Percentiles rank a stretch among this genome's conserved stretches.
Evolutionary conservation across 2,888 invertebrate genomes (phyloP).

Genomic region (Herminia tarsipennalis): DNA sequence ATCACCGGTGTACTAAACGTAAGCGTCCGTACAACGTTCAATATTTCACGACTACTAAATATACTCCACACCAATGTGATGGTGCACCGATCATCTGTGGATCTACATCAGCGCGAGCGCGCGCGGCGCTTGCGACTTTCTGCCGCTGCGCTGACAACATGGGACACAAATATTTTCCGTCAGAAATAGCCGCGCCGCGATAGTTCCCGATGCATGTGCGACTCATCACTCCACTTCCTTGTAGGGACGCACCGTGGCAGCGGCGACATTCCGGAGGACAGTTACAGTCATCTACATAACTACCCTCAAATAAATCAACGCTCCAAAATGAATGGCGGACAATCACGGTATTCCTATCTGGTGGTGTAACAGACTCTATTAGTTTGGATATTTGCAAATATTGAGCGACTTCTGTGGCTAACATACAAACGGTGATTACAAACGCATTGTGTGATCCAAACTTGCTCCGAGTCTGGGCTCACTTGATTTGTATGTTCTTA

Average conservation of each 20-base stretch:
- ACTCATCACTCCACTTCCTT: constrained; percentile 33
- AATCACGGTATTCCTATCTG: too few relatives aligned
- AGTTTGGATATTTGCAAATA: too few relatives aligned
- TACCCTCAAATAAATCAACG: too few relatives aligned
- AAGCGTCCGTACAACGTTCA: constrained; percentile 26
- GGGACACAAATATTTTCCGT: constrained; percentile 73
- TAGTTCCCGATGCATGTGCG: constrained; percentile 17
- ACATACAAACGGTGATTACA: too few relatives aligned
- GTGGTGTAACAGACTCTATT: too few relatives aligned
- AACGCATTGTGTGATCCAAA: too few relatives aligned
- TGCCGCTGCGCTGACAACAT: constrained; percentile 49
- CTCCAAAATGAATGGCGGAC: too few relatives aligned
- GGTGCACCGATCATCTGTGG: constrained; percentile 11
- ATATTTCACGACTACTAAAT: constrained; percentile 47
- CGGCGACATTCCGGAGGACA: too few relatives aligned
- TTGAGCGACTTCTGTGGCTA: too few relatives aligned
- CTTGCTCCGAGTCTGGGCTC: too few relatives aligned
- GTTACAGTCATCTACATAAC: too few relatives aligned
- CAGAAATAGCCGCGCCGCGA: constrained; percentile 62
- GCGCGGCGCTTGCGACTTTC: constrained; percentile 35
- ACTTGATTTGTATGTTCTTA: too few relatives aligned
- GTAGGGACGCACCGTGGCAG: constrained; percentile 13
- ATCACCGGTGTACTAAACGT: constrained; percentile 45
- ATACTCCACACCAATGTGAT: constrained; percentile 3
- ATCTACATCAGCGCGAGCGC: constrained; percentile 23